phyloP scores from a whole-genome alignment of 2,888 invertebrate species.

The Ophion ventricosus region DNA sequence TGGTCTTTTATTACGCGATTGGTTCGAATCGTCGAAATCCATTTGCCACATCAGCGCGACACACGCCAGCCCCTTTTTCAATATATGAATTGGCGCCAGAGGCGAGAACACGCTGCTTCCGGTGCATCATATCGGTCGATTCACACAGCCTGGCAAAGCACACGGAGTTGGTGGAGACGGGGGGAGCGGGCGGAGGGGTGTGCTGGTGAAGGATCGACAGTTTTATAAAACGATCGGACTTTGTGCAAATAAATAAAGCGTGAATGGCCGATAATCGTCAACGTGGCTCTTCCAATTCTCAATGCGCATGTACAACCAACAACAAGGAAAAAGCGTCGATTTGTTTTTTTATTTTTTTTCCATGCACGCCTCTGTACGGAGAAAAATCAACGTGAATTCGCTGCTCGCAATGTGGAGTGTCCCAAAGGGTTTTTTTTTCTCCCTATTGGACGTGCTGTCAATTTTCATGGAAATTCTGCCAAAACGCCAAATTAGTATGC shows the following conservation, averaged over 20 bases:
- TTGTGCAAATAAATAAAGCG: constrained; percentile 43
- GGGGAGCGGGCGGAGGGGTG: background rate
- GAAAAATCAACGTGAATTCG: background rate
- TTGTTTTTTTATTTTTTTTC: background rate
- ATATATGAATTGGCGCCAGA: constrained; percentile 51
- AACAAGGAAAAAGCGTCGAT: constrained; percentile 9
- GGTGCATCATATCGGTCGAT: constrained; percentile 31
- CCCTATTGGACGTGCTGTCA: background rate
- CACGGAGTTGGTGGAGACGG: too few relatives aligned
- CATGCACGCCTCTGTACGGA: background rate
- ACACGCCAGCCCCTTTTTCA: constrained; percentile 33
- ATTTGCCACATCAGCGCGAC: constrained; percentile 57
- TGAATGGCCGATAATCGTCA: constrained; percentile 35
- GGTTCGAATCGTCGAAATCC: constrained; percentile 58
- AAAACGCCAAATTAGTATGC: constrained; percentile 2
- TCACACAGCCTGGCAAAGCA: background rate
- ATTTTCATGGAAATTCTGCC: constrained; percentile 3
- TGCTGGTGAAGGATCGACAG: too few relatives aligned
- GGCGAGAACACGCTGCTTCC: constrained; percentile 47
- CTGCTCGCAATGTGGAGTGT: background rate
- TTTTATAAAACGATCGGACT: constrained; percentile 41
- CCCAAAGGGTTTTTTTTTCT: background rate
- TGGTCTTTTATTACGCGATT: constrained; percentile 60
- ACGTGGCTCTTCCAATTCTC: constrained; percentile 32
- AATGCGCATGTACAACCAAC: background rate